Base-by-base conservation (phyloP, 2,113 vertebrate genomes). In the Gallinago media region DNA sequence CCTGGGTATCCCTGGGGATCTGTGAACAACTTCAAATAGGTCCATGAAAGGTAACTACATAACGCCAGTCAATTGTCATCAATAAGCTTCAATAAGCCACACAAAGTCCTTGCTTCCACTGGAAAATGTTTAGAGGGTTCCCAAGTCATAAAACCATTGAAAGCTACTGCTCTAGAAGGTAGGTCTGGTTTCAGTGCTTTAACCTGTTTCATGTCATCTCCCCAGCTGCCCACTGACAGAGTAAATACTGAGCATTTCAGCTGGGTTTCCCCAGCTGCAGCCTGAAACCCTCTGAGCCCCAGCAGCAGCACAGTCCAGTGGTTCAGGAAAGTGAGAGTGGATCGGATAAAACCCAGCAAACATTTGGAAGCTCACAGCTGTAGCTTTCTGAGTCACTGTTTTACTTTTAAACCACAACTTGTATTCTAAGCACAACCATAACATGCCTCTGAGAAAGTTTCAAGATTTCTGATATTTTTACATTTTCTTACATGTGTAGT, bases 141-240 rank as follows among this genome's bases (percentile, higher is more conserved):
- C 61, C 79, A 86, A 86, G 63, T 26, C 75, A 92, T 67, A 91
- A 92, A 96, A 94, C 58, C 86, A 63, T 6, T 44, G 83, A 84
- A 91, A 91, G 52, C 17, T 21, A 15, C 63, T 54, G 63, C 68
- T 95, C 88, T 74, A 92, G 89, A 95, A 94, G 55, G 75, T 36
- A 49, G 1, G 1, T 59, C 92, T 96, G 85, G 36, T 74, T 89
- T 89, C 82, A 90, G 40, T 14, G 46, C 77, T 96, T 74, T 63
- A 83, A 74, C 82, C 92, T 94, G 92, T 67, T 95, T 93, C 94
- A 58, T 84, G 88, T 92, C 90, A 85, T 55, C 0, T 85, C 67
- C 40, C 46, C 88, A 62, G 87, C 74, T 40, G 32, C 61, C 78
- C 50, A 23, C n/a, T 93, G 74, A 89, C 85, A 91, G 89, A 31